Evolutionary conservation across 2,113 vertebrate species (phyloP).

Genomic region (Macquaria ambigua): DNA sequence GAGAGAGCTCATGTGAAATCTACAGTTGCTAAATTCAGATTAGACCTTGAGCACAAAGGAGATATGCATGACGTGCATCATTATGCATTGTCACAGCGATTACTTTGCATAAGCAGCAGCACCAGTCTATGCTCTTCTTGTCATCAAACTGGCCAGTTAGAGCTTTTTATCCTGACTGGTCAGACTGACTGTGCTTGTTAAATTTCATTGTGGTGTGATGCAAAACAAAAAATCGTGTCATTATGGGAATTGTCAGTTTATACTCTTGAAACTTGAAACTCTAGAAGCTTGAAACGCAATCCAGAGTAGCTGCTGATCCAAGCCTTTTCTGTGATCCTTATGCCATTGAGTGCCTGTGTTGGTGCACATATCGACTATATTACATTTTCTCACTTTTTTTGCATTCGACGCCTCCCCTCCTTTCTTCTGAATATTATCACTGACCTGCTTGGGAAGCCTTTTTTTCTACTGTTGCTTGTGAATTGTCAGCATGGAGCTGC

Average conservation of each 20-base stretch:
- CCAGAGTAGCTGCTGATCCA: constrained; percentile 1
- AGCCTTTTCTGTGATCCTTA: not conserved
- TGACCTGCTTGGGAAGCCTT: not conserved
- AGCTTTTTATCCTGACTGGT: not conserved
- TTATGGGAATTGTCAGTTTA: not conserved
- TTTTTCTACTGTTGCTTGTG: not conserved
- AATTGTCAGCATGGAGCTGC: not conserved
- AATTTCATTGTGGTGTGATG: not conserved
- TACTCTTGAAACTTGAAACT: not conserved
- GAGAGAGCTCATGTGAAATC: not conserved
- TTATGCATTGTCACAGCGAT: not conserved
- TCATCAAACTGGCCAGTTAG: not conserved
- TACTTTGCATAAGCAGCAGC: not conserved
- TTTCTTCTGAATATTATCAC: not conserved
- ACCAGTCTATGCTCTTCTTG: not conserved
- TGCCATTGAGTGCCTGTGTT: too few species aligned
- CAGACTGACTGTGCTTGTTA: not conserved
- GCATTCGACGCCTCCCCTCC: too few species aligned
- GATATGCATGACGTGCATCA: not conserved
- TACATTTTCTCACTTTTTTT: too few species aligned
- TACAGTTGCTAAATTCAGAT: not conserved
- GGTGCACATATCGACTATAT: not conserved
- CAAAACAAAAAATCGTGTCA: not conserved
- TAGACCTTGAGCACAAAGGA: not conserved
- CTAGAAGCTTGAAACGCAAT: not conserved